Base-by-base conservation (phyloP, 2,113 vertebrate genomes). In the Ciconia stormi region DNA sequence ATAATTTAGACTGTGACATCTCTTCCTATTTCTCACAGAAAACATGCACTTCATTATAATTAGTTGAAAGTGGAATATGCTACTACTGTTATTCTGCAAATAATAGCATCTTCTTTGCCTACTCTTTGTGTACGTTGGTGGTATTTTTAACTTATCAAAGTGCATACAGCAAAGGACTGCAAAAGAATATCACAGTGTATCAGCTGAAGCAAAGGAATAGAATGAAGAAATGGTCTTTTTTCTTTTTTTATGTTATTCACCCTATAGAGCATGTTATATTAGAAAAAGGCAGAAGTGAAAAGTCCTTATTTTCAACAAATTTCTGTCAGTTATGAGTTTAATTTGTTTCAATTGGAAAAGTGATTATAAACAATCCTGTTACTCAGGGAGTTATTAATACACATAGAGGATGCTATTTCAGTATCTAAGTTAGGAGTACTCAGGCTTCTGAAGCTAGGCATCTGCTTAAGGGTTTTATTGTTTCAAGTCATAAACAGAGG, bases 1-100 rank as follows among this genome's bases (percentile, higher is more conserved):
- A 96, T 98, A 96, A 97, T 97, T 97, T 97, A 97, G 92, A 88
- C 36, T 42, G 86, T 90, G 92, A 96, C 73, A 96, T 93, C 36
- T 90, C 70, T 91, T 95, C 93, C 47, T 62, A 73, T 32, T 87
- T 78, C 74, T 81, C 73, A 61, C 30, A 90, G 94, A 95, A 87
- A 91, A 86, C 94, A 82, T 32, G 81, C 17, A 95, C 62, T 63
- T 92, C 96, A 94, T 94, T 85, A 95, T 90, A 97, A 98, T 98
- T 97, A 98, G 56, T 63, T 95, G 93, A 72, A 93, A 85, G 78
- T 53, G 16, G 29, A 88, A 67, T 65, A 59, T 27, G 42, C 36
- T 97, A 58, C 49, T 83, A 27, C 46, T 56, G 56, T 38, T 86
- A 62, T 91, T 69, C 94, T 94, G 66, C 84, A 96, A 95, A 92